phyloP scores from a whole-genome alignment of 1,140 invertebrate genomes.

The Colletes gigas region DNA sequence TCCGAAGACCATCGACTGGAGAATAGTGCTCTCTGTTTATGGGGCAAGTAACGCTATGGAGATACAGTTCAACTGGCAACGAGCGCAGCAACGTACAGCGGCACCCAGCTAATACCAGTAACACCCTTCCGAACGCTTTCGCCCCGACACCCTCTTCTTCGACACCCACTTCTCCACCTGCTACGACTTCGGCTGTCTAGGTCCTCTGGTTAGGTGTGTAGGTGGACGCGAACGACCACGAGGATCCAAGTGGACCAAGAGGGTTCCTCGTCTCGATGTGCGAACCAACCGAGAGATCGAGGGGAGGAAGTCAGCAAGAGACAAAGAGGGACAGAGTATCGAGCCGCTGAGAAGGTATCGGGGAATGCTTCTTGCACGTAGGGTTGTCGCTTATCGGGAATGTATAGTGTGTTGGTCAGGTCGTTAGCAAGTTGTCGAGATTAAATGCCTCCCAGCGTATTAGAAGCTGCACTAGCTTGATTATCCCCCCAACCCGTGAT shows the following conservation, averaged over 20 bases:
- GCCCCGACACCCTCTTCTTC: conserved; percentile 30
- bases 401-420: conserved; percentile 80
- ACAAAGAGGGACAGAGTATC: conserved; percentile 42
- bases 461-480: conserved; percentile 77
- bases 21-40: conserved; percentile 77
- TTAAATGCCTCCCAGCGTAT: conserved; percentile 80
- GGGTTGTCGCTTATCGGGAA: conserved; percentile 78
- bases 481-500: conserved; percentile 67
- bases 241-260: conserved; percentile 31
- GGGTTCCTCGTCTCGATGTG: conserved; percentile 14
- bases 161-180: conserved; percentile 46
- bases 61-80: conserved; percentile 77
- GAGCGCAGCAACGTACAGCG: conserved; percentile 64
- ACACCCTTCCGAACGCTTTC: conserved; percentile 54
- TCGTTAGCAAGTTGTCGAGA: conserved; percentile 81
- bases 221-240: background rate
- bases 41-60: conserved; percentile 75
- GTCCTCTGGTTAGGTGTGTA: background rate
- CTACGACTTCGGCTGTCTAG: conserved; percentile 31
- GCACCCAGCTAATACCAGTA: conserved; percentile 37
- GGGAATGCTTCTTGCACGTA: conserved; percentile 74
- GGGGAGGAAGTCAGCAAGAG: conserved; percentile 33
- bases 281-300: conserved; percentile 19
- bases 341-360: conserved; percentile 55
- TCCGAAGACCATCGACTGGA: conserved; percentile 80